Evolutionary conservation across 1,140 invertebrate species (phyloP).

Genomic region (Hycleus cichorii): DNA sequence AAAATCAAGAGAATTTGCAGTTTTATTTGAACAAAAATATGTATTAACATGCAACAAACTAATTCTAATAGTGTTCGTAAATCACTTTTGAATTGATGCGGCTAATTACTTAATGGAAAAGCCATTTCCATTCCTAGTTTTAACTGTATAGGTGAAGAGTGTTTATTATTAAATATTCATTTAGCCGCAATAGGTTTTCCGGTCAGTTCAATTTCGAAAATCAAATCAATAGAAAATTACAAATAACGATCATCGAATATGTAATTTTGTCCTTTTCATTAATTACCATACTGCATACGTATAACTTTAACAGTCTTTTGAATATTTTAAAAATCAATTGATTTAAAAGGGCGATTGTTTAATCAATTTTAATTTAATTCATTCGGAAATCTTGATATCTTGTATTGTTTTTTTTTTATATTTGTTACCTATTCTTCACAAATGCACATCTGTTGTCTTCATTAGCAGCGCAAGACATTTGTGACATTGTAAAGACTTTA

Average conservation of each 20-base stretch:
- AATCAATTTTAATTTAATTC: neutral
- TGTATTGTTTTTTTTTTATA: too few species aligned
- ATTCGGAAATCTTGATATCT: too few species aligned
- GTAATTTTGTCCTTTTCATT: too few species aligned
- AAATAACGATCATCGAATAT: constrained; percentile 5
- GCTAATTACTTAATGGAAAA: constrained; percentile 26
- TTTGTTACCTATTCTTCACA: neutral
- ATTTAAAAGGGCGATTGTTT: constrained; percentile 11
- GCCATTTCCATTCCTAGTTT: constrained; percentile 14
- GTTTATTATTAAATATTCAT: constrained; percentile 20
- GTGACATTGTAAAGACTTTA: constrained; percentile 24
- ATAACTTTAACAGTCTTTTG: too few species aligned
- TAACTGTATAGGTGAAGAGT: neutral
- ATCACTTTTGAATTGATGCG: constrained; percentile 14
- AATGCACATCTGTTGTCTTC: constrained; percentile 23
- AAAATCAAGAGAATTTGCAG: too few species aligned
- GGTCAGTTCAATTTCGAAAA: constrained; percentile 16
- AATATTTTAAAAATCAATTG: neutral
- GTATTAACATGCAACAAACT: constrained; percentile 1
- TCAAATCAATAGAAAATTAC: constrained; percentile 19
- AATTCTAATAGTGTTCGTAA: constrained; percentile 8
- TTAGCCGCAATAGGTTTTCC: constrained; percentile 11
- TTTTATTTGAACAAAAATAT: too few species aligned
- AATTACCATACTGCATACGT: too few species aligned
- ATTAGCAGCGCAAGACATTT: constrained; percentile 23